Percentiles rank a stretch among this genome's conserved stretches.
Conservation (phyloP, 1,140 invertebrate genomes). For the Adelges cooleyi region DNA sequence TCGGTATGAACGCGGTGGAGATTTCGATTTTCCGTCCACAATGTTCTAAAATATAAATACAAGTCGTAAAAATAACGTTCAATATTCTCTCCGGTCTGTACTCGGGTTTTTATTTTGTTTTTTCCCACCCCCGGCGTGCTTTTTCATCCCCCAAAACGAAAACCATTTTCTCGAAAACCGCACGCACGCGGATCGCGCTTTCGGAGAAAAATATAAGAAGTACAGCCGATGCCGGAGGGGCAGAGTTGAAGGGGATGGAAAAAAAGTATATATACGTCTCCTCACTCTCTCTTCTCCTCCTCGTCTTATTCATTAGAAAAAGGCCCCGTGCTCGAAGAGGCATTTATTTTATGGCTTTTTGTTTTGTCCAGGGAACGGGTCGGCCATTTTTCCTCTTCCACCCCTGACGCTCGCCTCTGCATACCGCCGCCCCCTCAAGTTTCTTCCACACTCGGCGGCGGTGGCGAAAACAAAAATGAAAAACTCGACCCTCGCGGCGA, state of each 20-base stretch:
- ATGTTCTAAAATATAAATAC: no score
- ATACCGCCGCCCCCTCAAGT: background rate
- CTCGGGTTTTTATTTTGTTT: background rate
- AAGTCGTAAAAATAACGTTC: constrained; percentile 22
- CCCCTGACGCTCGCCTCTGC: background rate
- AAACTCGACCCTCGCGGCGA: constrained; percentile 26
- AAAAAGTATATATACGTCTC: constrained; percentile 4
- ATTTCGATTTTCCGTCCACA: constrained; percentile 13
- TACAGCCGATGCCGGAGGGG: background rate
- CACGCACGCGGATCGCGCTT: background rate
- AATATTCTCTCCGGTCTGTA: no score
- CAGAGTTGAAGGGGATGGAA: background rate
- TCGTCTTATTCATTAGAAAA: constrained; percentile 26
- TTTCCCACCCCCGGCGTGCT: background rate
- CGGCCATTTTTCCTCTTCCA: constrained; percentile 20
- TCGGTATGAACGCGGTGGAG: no score
- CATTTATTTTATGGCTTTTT: constrained; percentile 29
- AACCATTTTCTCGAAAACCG: constrained; percentile 24
- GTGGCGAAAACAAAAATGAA: constrained; percentile 28
- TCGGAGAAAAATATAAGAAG: background rate
- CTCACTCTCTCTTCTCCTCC: constrained; percentile 9
- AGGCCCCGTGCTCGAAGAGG: constrained; percentile 26
- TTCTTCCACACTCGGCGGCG: no score
- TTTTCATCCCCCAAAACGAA: constrained; percentile 14
- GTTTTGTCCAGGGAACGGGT: constrained; percentile 27